phyloP scores from a whole-genome alignment of 2,888 invertebrate genomes.

The Ennomos fuscantarius region DNA sequence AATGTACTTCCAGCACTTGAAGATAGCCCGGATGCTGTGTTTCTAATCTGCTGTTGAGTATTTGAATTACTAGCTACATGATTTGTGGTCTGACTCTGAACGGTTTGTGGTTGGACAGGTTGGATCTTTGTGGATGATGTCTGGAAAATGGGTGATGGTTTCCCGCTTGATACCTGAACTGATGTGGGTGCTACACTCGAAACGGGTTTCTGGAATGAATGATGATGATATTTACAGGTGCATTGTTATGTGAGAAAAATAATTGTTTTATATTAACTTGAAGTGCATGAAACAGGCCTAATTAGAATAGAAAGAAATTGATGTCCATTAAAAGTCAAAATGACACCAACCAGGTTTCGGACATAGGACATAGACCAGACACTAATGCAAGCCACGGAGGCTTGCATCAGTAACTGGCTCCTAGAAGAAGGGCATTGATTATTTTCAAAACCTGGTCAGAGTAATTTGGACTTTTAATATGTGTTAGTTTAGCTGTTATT shows the following conservation, averaged over 20 bases:
- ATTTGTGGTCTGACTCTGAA: constrained; percentile 80
- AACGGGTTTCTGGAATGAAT: constrained; percentile 91
- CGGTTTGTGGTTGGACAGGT: constrained; percentile 91
- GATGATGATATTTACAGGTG: constrained; percentile 80
- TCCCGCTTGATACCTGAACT: constrained; percentile 87
- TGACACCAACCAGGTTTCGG: too few species aligned
- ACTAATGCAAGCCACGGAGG: too few species aligned
- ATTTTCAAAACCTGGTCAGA: too few species aligned
- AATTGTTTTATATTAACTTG: neutral
- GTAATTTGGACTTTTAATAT: too few species aligned
- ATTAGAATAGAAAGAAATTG: too few species aligned
- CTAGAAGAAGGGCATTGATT: too few species aligned
- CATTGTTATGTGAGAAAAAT: constrained; percentile 39
- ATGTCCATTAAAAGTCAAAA: too few species aligned
- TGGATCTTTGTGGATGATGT: constrained; percentile 93
- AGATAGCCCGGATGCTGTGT: constrained; percentile 79
- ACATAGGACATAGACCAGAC: too few species aligned
- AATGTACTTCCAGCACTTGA: constrained; percentile 78
- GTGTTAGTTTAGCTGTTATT: too few species aligned
- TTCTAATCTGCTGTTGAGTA: constrained; percentile 83
- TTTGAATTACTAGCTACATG: constrained; percentile 77
- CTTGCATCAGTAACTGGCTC: too few species aligned
- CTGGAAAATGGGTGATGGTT: constrained; percentile 91
- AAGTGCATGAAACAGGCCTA: too few species aligned
- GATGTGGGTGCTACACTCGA: constrained; percentile 94